Conservation (phyloP, 1,140 invertebrate species). For the Drosophila subpulchrella region DNA sequence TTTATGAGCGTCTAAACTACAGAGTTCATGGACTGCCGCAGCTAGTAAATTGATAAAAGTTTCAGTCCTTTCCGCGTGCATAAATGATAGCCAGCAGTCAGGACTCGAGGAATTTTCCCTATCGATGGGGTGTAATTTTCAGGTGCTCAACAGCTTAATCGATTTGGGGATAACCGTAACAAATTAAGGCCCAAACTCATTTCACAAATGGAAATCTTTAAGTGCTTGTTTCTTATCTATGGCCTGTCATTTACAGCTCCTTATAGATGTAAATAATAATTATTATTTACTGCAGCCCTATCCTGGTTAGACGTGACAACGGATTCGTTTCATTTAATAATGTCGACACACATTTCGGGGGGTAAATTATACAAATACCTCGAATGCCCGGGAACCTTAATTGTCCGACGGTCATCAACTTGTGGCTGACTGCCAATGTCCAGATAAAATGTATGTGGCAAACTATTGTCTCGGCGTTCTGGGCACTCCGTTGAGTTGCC, state of each 20-base stretch:
- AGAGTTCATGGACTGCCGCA: conserved; percentile 33
- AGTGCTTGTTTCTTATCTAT: neutral
- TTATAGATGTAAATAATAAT: conserved; percentile 15
- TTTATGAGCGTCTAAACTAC: conserved; percentile 47
- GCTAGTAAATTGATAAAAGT: conserved; percentile 47
- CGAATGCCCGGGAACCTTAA: conserved; percentile 26
- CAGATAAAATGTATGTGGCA: conserved; percentile 38
- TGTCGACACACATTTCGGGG: conserved; percentile 33
- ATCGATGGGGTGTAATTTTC: neutral
- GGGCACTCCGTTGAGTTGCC: neutral
- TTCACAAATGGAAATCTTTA: too few species aligned
- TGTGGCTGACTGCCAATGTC: conserved; percentile 41
- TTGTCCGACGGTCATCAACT: conserved; percentile 36
- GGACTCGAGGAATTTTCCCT: neutral
- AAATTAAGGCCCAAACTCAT: neutral
- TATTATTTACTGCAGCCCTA: conserved; percentile 19
- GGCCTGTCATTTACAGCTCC: conserved; percentile 4
- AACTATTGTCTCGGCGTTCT: conserved; percentile 22
- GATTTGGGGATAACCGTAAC: neutral
- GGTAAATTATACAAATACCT: conserved; percentile 41
- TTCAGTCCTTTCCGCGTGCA: conserved; percentile 21
- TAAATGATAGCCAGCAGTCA: conserved; percentile 12
- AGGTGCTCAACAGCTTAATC: neutral
- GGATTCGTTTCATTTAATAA: conserved; percentile 39
- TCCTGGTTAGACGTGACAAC: conserved; percentile 24